These are phyloP conservation scores for Amiota mariae DNA, from an alignment of 2,888 invertebrate species.

Conservation along the genomic window DNA sequence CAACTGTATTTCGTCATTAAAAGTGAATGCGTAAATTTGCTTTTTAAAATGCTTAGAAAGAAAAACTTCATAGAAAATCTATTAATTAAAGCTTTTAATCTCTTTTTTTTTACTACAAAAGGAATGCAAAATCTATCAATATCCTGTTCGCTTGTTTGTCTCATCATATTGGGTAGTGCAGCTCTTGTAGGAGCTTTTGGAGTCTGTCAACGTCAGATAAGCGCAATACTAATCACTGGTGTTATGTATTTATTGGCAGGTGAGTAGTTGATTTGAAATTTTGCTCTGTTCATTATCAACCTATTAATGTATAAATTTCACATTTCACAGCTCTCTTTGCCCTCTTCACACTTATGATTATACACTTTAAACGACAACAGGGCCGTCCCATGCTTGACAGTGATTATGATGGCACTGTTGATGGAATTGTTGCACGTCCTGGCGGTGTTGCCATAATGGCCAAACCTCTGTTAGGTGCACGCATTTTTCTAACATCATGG, in stretches of 20 bases:
- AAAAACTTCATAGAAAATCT: background rate
- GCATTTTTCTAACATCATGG: slow-evolving; percentile 87
- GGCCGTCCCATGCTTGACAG: slow-evolving; percentile 78
- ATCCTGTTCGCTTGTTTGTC: slow-evolving; percentile 92
- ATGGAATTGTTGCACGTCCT: slow-evolving; percentile 80
- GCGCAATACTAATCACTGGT: slow-evolving; percentile 93
- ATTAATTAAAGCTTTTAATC: background rate
- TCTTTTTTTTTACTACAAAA: slow-evolving; percentile 66
- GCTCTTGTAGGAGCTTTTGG: slow-evolving; percentile 92
- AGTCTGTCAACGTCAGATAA: slow-evolving; percentile 91
- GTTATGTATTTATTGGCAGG: slow-evolving; percentile 95
- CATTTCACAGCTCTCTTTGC: slow-evolving; percentile 86
- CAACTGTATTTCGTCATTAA: too few species aligned
- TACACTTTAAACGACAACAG: slow-evolving; percentile 91
- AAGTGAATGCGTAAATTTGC: background rate
- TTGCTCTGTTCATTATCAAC: too few species aligned
- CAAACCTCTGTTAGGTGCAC: slow-evolving; percentile 78
- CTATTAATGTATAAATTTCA: background rate
- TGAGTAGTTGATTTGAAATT: slow-evolving; percentile 74
- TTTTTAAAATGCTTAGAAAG: background rate
- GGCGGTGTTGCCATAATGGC: slow-evolving; percentile 76
- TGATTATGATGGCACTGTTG: slow-evolving; percentile 80
- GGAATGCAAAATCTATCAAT: slow-evolving; percentile 97
- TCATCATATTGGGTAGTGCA: slow-evolving; percentile 90
- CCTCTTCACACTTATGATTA: slow-evolving; percentile 91